Base-by-base conservation (phyloP, 2,113 vertebrate species). In the Saccopteryx bilineata region DNA sequence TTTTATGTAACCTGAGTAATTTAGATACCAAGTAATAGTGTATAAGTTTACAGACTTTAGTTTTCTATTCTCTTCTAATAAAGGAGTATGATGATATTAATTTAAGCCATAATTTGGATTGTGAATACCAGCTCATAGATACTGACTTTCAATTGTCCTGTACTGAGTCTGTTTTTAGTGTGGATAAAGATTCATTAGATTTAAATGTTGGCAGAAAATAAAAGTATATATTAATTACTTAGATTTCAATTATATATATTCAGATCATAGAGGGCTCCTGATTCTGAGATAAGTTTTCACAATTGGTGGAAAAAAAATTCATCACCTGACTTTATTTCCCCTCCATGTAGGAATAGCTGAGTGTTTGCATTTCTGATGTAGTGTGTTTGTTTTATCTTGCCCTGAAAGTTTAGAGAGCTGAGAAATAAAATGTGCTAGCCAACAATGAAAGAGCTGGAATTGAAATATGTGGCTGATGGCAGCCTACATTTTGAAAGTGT, bases 341-440 rank as follows among this genome's bases (percentile, higher is more conserved):
- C 1, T 83, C 21, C 69, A n/a, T 24, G 28, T 39, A 87, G 33
- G 26, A 17, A 50, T 61, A n/a, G 5, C 9, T 91, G 10, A 90
- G 15, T 54, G 4, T 72, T 68, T 93, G 3, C 75, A 17, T 89
- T 91, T 94, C 65, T 68, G 76, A 31, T 28, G 7, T 39, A 52
- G 7, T 39, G 46, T 89, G 26, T 78, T 71, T 95, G 33, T 46
- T 86, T 94, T 58, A 78, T 85, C 33, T 96, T 91, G 50, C 56
- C 5, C 14, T 83, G 19, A 15, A 90, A 61, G 10, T 66, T 68
- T 93, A 46, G 33, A 60, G 86, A 92, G 58, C 9, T 50, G 54
- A 66, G 39, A 61, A 28, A 72, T 91, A 11, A 79, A 82, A 63
- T 71, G n/a, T 61, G n/a, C 1, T 94, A 31, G 28, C 5, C 39